phyloP scores from a whole-genome alignment of 2,113 vertebrate species.

The Chionis minor region DNA sequence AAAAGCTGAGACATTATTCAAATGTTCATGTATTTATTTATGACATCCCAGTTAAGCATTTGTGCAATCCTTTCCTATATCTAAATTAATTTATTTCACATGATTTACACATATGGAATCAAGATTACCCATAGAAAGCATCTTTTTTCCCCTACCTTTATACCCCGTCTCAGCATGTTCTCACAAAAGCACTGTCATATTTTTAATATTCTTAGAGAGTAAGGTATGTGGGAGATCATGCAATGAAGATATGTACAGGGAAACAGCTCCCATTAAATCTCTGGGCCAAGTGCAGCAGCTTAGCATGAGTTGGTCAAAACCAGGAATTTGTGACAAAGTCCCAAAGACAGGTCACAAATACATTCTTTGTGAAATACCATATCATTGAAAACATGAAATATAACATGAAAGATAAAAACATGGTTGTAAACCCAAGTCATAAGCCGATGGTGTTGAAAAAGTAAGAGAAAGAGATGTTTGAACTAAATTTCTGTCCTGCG shows the following conservation, averaged over 20 bases:
- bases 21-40: background rate
- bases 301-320: background rate
- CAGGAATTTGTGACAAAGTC: background rate
- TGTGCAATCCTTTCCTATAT: background rate
- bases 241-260: background rate
- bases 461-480: background rate
- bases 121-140: background rate
- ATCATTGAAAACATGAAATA: background rate
- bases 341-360: background rate
- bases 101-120: background rate
- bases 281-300: background rate
- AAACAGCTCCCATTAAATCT: background rate
- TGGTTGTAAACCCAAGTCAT: background rate
- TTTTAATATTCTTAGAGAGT: background rate
- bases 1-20: background rate
- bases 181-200: background rate
- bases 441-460: background rate
- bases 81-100: background rate
- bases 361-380: background rate
- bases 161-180: background rate
- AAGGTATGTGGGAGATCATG: background rate
- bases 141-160: background rate
- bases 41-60: background rate
- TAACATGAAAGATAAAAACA: background rate
- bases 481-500: background rate